Base-by-base conservation (phyloP, 2,888 invertebrate species). In the Tiliacea citrago region DNA sequence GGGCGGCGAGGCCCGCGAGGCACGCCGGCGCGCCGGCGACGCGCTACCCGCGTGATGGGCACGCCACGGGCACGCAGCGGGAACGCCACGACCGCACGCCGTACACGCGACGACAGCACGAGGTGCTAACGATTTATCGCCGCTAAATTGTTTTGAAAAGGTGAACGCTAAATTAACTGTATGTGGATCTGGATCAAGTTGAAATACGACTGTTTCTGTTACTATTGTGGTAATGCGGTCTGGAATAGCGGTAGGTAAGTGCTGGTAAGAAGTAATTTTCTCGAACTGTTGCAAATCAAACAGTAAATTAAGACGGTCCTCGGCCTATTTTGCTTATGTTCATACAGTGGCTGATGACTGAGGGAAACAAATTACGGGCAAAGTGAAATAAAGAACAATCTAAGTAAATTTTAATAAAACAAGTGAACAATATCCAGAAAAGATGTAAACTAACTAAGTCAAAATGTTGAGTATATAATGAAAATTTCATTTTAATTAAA, bases 81-180 rank as follows among this genome's bases (percentile, higher is more conserved):
- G 85, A 77, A 89, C 86, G 92, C 88, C 69, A 75, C 86, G 84
- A 75, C 85, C 81, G 88, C 89, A 89, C 88, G 82, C 77, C 81
- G 80, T 63, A 86, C 86, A 87, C 88, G 87, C 90, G 92, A 90
- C 91, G 93, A 93, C 93, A 93, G 91, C 85, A 68, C 85, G 86
- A 91, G 90, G 90, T 91, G 91, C 86, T 88, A 91, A 85, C 91
- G 91, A 93, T 93, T 95, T 94, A 94, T 94, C 84, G 91, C 88
- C 85, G 88, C 88, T 89, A 91, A 93, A 94, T 94, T 92, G 92
- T 92, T 93, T 89, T 83, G 85, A 84, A 94, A 95, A 95, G 94
- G 95, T 95, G 94, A 95, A 86, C 87, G 85, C 90, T 92, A 90
- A 89, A 89, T 90, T 89, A 86, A 87, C 79, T 74, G 72, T 76